Evolutionary conservation across 2,888 invertebrate genomes (phyloP).

Genomic region (Yponomeuta plumbellus): DNA sequence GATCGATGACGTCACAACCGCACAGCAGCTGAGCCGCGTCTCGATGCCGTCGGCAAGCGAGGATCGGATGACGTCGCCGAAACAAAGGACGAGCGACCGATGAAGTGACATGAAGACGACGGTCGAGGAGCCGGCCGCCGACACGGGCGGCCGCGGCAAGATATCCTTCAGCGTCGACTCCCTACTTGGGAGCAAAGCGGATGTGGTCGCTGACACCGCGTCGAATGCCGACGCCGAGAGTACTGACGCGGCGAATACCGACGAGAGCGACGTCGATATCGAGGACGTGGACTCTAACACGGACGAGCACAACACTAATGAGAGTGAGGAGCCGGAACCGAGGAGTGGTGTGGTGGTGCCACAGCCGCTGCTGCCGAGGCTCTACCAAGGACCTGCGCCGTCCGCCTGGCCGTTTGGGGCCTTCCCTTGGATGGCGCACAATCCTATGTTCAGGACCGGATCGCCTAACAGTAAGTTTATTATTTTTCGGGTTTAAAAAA

Average conservation of each 20-base stretch:
- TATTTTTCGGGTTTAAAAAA: neutral
- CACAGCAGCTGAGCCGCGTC: neutral
- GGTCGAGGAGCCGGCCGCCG: slow-evolving; percentile 66
- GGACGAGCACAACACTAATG: slow-evolving; percentile 53
- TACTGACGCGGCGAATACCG: slow-evolving; percentile 51
- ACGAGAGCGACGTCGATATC: slow-evolving; percentile 71
- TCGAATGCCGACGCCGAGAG: slow-evolving; percentile 61
- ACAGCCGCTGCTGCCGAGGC: slow-evolving; percentile 79
- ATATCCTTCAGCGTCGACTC: slow-evolving; percentile 86
- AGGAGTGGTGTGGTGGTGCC: slow-evolving; percentile 79
- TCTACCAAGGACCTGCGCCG: slow-evolving; percentile 73
- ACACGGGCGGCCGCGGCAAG: slow-evolving; percentile 76
- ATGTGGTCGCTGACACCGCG: slow-evolving; percentile 46
- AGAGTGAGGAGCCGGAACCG: slow-evolving; percentile 64
- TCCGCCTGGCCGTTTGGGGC: slow-evolving; percentile 79
- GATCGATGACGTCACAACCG: neutral
- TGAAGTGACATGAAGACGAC: slow-evolving; percentile 71
- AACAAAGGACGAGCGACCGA: neutral
- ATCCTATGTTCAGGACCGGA: slow-evolving; percentile 76
- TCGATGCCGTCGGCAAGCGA: neutral
- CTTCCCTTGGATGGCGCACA: slow-evolving; percentile 80
- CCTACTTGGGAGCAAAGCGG: slow-evolving; percentile 64
- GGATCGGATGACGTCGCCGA: too few relatives aligned
- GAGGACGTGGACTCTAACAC: slow-evolving; percentile 64
- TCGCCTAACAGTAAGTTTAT: slow-evolving; percentile 77